Conservation (phyloP, 1,140 invertebrate genomes). For the Drosophila rhopaloa region DNA sequence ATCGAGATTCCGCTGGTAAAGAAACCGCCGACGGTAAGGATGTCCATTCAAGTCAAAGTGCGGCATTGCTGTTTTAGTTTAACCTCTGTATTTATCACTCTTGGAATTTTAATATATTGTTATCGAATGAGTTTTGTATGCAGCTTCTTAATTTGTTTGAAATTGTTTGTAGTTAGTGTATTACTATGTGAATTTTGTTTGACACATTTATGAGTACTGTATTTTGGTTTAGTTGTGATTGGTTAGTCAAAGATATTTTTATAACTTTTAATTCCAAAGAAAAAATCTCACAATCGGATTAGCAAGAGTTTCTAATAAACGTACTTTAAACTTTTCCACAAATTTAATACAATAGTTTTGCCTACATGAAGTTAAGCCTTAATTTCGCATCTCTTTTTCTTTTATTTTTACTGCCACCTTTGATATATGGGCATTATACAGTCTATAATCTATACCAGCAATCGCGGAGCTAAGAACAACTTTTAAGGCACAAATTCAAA, state of each 20-base stretch:
- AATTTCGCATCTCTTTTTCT: too few relatives aligned
- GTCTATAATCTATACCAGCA: neutral
- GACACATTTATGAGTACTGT: neutral
- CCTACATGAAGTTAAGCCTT: too few relatives aligned
- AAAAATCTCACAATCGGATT: too few relatives aligned
- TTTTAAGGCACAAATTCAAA: neutral
- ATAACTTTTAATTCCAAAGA: too few relatives aligned
- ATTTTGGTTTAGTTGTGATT: neutral
- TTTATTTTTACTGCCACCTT: too few relatives aligned
- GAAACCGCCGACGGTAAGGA: neutral
- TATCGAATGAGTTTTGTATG: neutral
- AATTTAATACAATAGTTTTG: too few relatives aligned
- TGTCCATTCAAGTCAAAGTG: neutral
- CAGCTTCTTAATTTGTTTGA: slow-evolving; percentile 1
- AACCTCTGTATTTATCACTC: neutral
- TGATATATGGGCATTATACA: too few relatives aligned
- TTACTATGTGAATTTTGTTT: neutral
- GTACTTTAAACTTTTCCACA: too few relatives aligned
- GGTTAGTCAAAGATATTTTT: neutral
- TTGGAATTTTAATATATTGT: neutral
- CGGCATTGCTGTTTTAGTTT: neutral
- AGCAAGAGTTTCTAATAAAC: too few relatives aligned
- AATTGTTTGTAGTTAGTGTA: neutral
- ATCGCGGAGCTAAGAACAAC: neutral
- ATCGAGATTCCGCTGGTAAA: neutral